Base-by-base conservation (phyloP, 2,888 invertebrate genomes). In the Dexiosoma caninum region DNA sequence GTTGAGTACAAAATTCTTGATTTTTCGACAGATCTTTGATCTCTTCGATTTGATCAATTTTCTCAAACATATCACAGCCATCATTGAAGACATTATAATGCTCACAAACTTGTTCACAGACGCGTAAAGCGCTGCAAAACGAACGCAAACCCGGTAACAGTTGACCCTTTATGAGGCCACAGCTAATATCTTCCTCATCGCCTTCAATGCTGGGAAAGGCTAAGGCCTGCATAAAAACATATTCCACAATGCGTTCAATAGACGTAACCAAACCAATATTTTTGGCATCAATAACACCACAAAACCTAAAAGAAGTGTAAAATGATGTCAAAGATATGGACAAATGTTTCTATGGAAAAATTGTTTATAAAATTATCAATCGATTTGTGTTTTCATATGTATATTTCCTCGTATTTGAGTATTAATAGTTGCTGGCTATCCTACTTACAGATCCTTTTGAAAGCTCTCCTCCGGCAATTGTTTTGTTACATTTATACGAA, bases 401-500 rank as follows among this genome's bases (percentile, higher is more conserved):
- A 27, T 27, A 27, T n/a, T n/a, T n/a, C n/a, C n/a, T n/a, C n/a
- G 27, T 27, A 46, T 40, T 53, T 37, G n/a, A n/a, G n/a, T n/a
- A n/a, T n/a, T n/a, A n/a, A n/a, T n/a, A n/a, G n/a, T n/a, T n/a
- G n/a, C n/a, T n/a, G n/a, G n/a, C 23, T 27, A 21, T 32, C 10
- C 40, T 82, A 88, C 93, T 92, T 85, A 93, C 93, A 93, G 89
- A 88, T 93, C 96, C 91, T 96, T 96, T 88, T 96, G 96, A 86
- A 97, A 97, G n/a, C 96, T 96, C 91, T 97, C 97, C 88, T 97
- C 97, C 0, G 96, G 96, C 83, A 97, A 90, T 88, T 96, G 96
- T 86, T 96, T 96, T 82, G 94, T 93, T 44, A 94, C 95, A 87
- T 94, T 96, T 55, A 96, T 94, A 83, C 97, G 92, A 87, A 96